Percentiles rank a stretch among this genome's conserved stretches.
phyloP scores from a whole-genome alignment of 1,140 invertebrate species.

The Chironomus striatipennis region DNA sequence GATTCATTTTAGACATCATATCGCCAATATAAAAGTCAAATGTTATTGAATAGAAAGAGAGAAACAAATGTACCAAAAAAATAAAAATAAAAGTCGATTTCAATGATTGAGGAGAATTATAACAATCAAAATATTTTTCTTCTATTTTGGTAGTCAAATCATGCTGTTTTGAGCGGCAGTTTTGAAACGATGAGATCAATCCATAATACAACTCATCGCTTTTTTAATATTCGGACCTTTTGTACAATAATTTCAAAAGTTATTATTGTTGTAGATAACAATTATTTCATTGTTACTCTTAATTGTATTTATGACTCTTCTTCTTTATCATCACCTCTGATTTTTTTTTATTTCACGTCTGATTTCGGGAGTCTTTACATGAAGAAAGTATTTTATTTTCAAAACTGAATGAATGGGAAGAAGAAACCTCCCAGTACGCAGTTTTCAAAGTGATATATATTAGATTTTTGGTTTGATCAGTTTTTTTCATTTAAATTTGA shows the following conservation, averaged over 20 bases:
- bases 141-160: slow-evolving; percentile 24
- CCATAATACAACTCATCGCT: slow-evolving; percentile 16
- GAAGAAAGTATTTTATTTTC: not conserved
- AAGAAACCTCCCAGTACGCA: not conserved
- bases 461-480: not conserved
- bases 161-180: slow-evolving; percentile 14
- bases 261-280: not conserved
- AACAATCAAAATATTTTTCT: slow-evolving; percentile 22
- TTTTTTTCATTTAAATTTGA: not conserved
- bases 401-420: not conserved
- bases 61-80: too few relatives aligned
- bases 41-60: too few relatives aligned
- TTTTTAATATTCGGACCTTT: slow-evolving; percentile 16
- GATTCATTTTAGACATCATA: too few relatives aligned
- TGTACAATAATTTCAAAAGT: not conserved
- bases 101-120: not conserved
- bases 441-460: too few relatives aligned
- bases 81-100: too few relatives aligned
- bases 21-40: too few relatives aligned
- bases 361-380: not conserved
- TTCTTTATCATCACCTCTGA: too few relatives aligned
- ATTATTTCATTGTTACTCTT: slow-evolving; percentile 18
- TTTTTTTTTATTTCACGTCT: not conserved
- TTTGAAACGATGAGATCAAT: not conserved
- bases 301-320: slow-evolving; percentile 12